phyloP scores from a whole-genome alignment of 2,888 invertebrate species.

The Torymus aiolomorphi region DNA sequence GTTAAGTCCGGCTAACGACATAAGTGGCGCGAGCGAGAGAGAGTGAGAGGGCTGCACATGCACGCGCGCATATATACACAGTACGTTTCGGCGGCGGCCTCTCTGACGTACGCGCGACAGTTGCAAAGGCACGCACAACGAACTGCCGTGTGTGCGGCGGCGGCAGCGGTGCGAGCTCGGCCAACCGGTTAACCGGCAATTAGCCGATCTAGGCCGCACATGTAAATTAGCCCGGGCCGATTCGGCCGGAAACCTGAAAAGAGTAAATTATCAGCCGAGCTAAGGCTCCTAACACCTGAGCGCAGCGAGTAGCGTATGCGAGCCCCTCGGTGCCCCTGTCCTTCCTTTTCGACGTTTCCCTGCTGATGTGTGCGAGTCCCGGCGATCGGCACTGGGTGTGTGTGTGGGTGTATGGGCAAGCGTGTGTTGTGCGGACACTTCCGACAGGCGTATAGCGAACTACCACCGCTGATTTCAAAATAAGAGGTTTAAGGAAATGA shows the following conservation, averaged over 20 bases:
- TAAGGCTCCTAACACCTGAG: conserved; percentile 38
- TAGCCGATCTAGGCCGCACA: conserved; percentile 73
- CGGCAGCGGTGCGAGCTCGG: conserved; percentile 63
- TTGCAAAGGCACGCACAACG: conserved; percentile 57
- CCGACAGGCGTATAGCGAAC: too few species aligned
- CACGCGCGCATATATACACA: too few species aligned
- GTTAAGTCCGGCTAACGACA: conserved; percentile 55
- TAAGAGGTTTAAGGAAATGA: too few species aligned
- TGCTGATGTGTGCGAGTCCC: too few species aligned
- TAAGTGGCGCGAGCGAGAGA: conserved; percentile 33
- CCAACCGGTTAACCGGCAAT: conserved; percentile 76
- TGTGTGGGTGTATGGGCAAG: too few species aligned
- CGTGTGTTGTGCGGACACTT: too few species aligned
- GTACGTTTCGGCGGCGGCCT: conserved; percentile 18
- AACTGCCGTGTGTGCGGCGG: conserved; percentile 55
- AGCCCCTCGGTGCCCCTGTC: too few species aligned
- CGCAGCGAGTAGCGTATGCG: neutral
- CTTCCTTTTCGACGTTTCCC: too few species aligned
- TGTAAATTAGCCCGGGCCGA: conserved; percentile 72
- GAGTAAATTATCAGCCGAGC: conserved; percentile 67
- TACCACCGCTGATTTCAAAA: too few species aligned
- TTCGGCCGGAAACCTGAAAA: conserved; percentile 68
- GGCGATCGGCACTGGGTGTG: too few species aligned
- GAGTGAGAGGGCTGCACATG: conserved; percentile 3
- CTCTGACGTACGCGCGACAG: conserved; percentile 54